Base-by-base conservation (phyloP, 2,888 invertebrate species). In the Cybosia mesomella region DNA sequence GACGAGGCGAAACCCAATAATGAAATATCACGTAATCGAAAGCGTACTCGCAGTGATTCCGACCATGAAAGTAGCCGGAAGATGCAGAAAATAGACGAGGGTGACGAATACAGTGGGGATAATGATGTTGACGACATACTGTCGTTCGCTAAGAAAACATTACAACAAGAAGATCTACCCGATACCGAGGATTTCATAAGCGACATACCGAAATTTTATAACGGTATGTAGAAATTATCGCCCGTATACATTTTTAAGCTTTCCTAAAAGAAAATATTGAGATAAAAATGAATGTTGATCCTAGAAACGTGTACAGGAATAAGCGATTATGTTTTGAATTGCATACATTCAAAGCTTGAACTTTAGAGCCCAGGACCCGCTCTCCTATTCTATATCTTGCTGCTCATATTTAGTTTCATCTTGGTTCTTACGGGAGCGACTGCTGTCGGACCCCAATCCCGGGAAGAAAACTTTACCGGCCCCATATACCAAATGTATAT, bases 91-190 rank as follows among this genome's bases (percentile, higher is more conserved):
- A 92, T 92, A 39, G 88, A 89, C 57, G 91, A 93, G 74, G 80
- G 70, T 11, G 85, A 89, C 34, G 89, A 89, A 75, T 75, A 76
- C 66, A 34, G 59, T 64, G 67, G 73, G 32, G 70, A 79, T 9
- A 79, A 80, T 36, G 89, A 90, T 57, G 89, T 88, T 62, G 91
- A 92, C 53, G 92, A 94, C 73, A 91, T 95, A 43, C 72, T 94
- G 57, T 89, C 91, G n/a, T 95, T 94, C 71, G 94, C 93, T 13
- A 95, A 91, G 83, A 92, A 90, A 77, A 94, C 94, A 0, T 79
- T 94, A 4, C 89, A 93, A 69, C 89, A 88, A 4, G 87, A 87
- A 1, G 90, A 92, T 58, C 70, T 92, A 54, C 93, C 94, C 0
- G 92, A 94, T 55, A 92, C 91, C 54, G 94, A 94, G 70, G 93